phyloP scores from a whole-genome alignment of 2,113 vertebrate genomes.

The human (Homo sapiens) region DNA sequence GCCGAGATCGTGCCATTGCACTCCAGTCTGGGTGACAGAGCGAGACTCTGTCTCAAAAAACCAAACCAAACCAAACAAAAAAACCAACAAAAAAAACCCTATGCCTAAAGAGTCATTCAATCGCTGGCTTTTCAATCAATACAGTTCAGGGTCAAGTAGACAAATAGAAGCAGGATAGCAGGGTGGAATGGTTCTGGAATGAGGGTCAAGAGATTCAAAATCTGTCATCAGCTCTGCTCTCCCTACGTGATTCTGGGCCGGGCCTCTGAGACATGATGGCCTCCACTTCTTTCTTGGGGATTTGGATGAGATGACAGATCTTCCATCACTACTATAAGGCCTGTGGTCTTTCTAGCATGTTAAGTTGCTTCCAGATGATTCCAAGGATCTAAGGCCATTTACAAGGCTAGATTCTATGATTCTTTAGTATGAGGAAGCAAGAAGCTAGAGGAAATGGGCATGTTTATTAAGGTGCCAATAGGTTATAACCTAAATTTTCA shows the following conservation, averaged over 20 bases:
- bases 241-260: rapidly evolving
- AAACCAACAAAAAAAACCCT: too few relatives aligned
- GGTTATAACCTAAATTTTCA: background rate
- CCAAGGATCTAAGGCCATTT: background rate
- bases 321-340: background rate
- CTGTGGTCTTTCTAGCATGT: background rate
- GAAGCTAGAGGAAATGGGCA: background rate
- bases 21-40: too few relatives aligned
- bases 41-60: too few relatives aligned
- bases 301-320: background rate
- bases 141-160: background rate
- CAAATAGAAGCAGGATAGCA: background rate
- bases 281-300: background rate
- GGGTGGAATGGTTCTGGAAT: background rate
- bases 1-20: too few relatives aligned
- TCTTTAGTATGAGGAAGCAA: background rate
- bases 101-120: background rate
- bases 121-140: background rate
- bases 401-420: background rate
- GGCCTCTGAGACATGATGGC: background rate
- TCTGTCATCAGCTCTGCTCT: background rate
- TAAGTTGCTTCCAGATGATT: background rate
- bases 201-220: background rate
- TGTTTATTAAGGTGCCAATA: background rate
- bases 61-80: too few relatives aligned